phyloP scores from a whole-genome alignment of 1,140 invertebrate genomes.

The Leptinotarsa undecemlineata region DNA sequence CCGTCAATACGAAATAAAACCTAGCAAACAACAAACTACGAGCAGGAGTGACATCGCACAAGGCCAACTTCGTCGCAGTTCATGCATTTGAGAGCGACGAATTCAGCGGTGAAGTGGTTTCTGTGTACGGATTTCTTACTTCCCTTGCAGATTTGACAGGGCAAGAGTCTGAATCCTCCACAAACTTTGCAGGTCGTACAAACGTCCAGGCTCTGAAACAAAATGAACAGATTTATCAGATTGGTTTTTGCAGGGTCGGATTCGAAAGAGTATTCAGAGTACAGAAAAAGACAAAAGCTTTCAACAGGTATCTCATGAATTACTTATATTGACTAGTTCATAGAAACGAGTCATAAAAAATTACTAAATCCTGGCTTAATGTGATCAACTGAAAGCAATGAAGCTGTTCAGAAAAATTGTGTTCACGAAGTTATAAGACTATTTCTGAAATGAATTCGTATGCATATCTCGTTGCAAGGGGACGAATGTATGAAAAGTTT shows the following conservation, averaged over 20 bases:
- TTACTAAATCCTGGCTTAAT: too few relatives aligned
- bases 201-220: conserved; percentile 75
- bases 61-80: conserved; percentile 94
- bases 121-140: conserved; percentile 93
- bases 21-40: conserved; percentile 27
- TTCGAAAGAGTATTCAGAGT: not conserved
- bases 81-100: conserved; percentile 94
- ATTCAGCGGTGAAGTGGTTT: conserved; percentile 92
- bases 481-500: too few relatives aligned
- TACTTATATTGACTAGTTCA: too few relatives aligned
- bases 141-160: conserved; percentile 88
- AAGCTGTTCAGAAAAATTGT: too few relatives aligned
- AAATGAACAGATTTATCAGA: conserved; percentile 26
- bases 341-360: too few relatives aligned
- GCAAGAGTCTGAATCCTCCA: conserved; percentile 86
- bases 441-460: too few relatives aligned
- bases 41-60: conserved; percentile 82
- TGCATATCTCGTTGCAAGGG: too few relatives aligned
- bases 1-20: not conserved
- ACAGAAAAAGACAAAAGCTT: not conserved
- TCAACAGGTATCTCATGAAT: not conserved
- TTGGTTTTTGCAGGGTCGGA: not conserved
- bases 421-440: too few relatives aligned
- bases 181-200: conserved; percentile 82
- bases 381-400: too few relatives aligned